Base-by-base conservation (phyloP, 2,888 invertebrate species). In the Syrphus vitripennis region DNA sequence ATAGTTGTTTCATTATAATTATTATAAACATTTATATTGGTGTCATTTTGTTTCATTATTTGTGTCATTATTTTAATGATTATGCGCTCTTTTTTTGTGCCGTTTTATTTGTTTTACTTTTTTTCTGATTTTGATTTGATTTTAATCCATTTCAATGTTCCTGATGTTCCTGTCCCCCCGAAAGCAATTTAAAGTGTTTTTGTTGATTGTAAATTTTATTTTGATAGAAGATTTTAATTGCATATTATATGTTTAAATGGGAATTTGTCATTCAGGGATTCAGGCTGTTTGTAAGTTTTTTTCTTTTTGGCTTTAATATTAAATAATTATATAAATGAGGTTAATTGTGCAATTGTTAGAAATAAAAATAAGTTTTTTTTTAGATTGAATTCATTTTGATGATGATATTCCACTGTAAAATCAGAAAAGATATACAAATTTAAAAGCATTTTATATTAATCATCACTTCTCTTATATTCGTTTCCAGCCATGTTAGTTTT, bases 11-110 rank as follows among this genome's bases (percentile, higher is more conserved):
- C 67, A 67, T 67, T 67, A 71, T 82, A 14, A n/a, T 48, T 9
- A 10, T 34, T 34, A 10, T n/a, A n/a, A n/a, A n/a, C n/a, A n/a
- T 78, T 34, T 7, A 26, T 14, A 24, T 63, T 63, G 50, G 50
- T 72, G 77, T 87, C 42, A 67, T 80, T n/a, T n/a, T 86, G 86
- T 78, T 34, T 83, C 69, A 69, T 75, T n/a, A n/a, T n/a, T n/a
- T 83, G 77, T 77, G 45, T 77, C 48, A 69, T 59, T 76, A 9
- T 63, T 63, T 53, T 42, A 70, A 59, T 59, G 29, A 69, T 81
- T 59, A 61, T 78, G 34, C 53, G 45, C 16, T 70, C 24, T 26
- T n/a, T 24, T 6, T 10, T 10, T 10, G 10, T 10, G 3, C 3
- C 26, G 14, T 69, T 34, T 42, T 12, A 16, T 31, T 19, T 50